Evolutionary conservation across 2,797 vertebrate species (phyloP).

Genomic region (Alca torda): DNA sequence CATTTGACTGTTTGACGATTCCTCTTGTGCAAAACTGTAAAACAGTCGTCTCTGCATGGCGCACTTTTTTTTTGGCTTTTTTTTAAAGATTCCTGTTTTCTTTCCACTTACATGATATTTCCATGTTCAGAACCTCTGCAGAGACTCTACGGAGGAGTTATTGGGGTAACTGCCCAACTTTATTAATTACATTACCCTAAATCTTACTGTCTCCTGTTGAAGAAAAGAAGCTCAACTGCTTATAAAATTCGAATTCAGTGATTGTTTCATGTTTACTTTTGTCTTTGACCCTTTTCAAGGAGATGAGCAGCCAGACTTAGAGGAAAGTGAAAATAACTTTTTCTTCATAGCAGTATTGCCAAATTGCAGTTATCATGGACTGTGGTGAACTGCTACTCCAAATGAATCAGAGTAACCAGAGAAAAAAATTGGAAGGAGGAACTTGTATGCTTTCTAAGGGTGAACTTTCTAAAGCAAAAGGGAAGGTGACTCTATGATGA

Average conservation of each 20-base stretch:
- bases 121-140: neutral
- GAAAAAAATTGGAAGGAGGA: neutral
- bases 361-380: neutral
- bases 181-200: neutral
- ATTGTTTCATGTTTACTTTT: neutral
- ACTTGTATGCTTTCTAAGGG: neutral
- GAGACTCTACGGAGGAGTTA: neutral
- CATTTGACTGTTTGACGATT: neutral
- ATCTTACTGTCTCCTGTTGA: neutral
- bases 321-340: neutral
- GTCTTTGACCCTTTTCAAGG: neutral
- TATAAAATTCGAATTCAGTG: neutral
- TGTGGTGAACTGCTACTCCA: neutral
- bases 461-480: neutral
- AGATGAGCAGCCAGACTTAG: neutral
- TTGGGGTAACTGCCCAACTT: neutral
- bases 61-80: too few species aligned
- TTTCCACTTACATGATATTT: neutral
- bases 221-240: neutral
- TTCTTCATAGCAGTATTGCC: neutral
- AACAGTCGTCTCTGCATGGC: neutral
- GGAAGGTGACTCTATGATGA: neutral
- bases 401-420: neutral
- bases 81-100: neutral
- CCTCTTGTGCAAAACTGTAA: neutral